These are phyloP conservation scores for Apamea monoglypha DNA, from an alignment of 2,888 invertebrate genomes.

Conservation along the genomic window DNA sequence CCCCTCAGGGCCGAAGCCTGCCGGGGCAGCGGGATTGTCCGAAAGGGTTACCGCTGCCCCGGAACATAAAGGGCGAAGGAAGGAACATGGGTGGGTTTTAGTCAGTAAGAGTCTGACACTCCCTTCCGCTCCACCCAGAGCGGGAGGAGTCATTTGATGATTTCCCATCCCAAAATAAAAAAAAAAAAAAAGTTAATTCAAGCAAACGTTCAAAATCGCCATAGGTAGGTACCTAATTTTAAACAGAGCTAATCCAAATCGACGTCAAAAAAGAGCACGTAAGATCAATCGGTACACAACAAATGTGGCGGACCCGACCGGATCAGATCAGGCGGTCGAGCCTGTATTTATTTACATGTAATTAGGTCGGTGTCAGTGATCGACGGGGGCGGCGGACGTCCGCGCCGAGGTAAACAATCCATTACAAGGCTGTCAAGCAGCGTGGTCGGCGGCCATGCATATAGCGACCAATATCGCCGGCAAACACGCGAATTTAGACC, in stretches of 20 bases:
- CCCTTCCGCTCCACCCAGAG: no score
- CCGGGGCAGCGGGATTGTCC: no score
- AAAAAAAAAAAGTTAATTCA: no score
- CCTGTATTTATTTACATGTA: slow-evolving; percentile 88
- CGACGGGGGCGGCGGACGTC: slow-evolving; percentile 83
- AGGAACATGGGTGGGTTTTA: no score
- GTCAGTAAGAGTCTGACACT: no score
- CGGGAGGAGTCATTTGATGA: no score
- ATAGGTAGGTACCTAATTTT: slow-evolving; percentile 13
- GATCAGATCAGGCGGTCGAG: slow-evolving; percentile 71
- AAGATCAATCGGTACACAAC: slow-evolving; percentile 69
- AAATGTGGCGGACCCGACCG: slow-evolving; percentile 54
- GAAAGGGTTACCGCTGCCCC: no score
- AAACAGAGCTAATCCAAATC: slow-evolving; percentile 42
- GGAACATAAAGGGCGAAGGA: no score
- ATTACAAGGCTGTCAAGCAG: slow-evolving; percentile 83
- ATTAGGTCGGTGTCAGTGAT: slow-evolving; percentile 87
- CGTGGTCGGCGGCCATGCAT: slow-evolving; percentile 73
- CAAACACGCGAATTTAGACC: slow-evolving; percentile 84
- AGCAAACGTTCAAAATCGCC: slow-evolving; percentile 24
- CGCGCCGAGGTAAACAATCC: slow-evolving; percentile 85
- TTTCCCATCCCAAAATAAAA: no score
- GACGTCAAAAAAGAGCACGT: slow-evolving; percentile 55
- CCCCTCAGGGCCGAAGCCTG: no score
- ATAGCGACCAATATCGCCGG: slow-evolving; percentile 78